phyloP scores from a whole-genome alignment of 1,140 invertebrate genomes.

The Leptinotarsa undecemlineata region DNA sequence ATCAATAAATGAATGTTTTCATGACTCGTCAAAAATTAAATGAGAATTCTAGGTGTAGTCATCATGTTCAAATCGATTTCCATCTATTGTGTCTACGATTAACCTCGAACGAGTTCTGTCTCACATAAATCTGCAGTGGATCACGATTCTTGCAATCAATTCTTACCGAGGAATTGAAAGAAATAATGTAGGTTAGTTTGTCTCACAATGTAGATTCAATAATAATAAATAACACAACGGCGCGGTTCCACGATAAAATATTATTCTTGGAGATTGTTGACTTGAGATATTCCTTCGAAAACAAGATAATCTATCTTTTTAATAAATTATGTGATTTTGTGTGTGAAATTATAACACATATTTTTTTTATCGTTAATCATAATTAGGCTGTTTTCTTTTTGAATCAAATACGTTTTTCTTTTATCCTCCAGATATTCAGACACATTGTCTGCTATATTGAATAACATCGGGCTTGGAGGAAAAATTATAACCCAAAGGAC shows the following conservation, averaged over 20 bases:
- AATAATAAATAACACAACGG: neutral
- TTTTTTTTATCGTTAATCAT: too few species aligned
- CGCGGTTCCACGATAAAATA: too few species aligned
- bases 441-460: too few species aligned
- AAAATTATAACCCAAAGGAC: too few species aligned
- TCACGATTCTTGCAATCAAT: constrained; percentile 8
- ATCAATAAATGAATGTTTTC: neutral
- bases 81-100: neutral
- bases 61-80: neutral
- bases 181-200: neutral
- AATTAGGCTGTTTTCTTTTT: too few species aligned
- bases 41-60: neutral
- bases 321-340: neutral
- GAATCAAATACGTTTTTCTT: too few species aligned
- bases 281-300: too few species aligned
- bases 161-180: neutral
- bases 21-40: neutral
- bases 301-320: too few species aligned
- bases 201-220: constrained; percentile 4
- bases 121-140: neutral
- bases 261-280: too few species aligned
- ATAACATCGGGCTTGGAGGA: too few species aligned
- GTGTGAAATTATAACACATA: neutral
- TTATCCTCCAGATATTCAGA: too few species aligned
- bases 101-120: neutral